These are phyloP conservation scores for Papilio elwesi DNA, from an alignment of 2,888 invertebrate species.

Conservation along the genomic window DNA sequence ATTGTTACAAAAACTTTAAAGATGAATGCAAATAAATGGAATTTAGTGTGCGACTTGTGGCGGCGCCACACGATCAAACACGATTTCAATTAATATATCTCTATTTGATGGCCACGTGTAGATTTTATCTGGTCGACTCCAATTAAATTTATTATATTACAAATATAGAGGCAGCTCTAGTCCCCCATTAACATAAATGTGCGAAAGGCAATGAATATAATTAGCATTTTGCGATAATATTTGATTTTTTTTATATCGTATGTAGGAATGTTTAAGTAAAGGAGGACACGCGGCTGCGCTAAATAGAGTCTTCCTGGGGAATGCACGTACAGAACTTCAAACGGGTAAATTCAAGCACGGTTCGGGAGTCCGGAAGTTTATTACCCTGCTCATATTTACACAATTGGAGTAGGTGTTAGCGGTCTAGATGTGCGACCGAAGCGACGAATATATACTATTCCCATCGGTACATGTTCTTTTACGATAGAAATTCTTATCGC, in stretches of 20 bases:
- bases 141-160: too few species aligned
- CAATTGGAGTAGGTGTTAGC: slow-evolving; percentile 74
- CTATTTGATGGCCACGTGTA: too few species aligned
- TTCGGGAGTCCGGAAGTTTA: slow-evolving; percentile 75
- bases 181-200: too few species aligned
- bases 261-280: slow-evolving; percentile 43
- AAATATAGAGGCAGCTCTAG: too few species aligned
- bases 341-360: slow-evolving; percentile 75
- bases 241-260: slow-evolving; percentile 66
- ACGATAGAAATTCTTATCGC: slow-evolving; percentile 40
- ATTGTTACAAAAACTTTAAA: too few species aligned
- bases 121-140: too few species aligned
- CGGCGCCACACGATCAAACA: not conserved
- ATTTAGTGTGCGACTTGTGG: slow-evolving; percentile 32
- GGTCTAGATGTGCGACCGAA: slow-evolving; percentile 57
- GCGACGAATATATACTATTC: slow-evolving; percentile 48
- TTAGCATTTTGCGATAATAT: slow-evolving; percentile 47
- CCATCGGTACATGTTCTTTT: slow-evolving; percentile 49
- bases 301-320: slow-evolving; percentile 56
- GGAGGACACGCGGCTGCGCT: slow-evolving; percentile 49
- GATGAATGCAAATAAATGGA: too few species aligned
- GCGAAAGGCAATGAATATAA: too few species aligned
- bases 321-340: slow-evolving; percentile 74
- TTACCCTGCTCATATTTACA: slow-evolving; percentile 80
- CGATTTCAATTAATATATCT: too few species aligned